Percentiles rank a stretch among this genome's conserved stretches.
phyloP scores from a whole-genome alignment of 2,113 vertebrate genomes.

The Semnornis frantzii region DNA sequence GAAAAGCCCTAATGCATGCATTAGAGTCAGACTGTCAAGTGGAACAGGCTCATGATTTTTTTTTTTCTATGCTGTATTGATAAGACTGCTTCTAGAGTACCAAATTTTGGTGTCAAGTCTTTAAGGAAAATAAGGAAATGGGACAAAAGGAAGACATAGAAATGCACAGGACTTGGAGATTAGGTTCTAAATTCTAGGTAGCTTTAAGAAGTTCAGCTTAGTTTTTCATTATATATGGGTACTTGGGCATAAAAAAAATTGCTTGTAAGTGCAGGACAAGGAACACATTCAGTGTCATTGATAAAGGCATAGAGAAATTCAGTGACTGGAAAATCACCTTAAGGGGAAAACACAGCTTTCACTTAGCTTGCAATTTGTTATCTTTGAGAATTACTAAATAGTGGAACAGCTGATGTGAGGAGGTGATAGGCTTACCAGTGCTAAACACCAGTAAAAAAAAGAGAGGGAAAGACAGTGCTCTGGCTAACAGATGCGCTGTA shows the following conservation, averaged over 20 bases:
- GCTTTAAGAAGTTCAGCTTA: neutral
- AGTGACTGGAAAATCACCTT: conserved; percentile 30
- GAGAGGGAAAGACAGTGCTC: neutral
- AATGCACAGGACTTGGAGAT: neutral
- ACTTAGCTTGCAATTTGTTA: conserved; percentile 7
- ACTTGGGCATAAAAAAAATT: neutral
- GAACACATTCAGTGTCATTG: neutral
- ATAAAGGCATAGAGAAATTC: neutral
- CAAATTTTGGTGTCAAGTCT: neutral
- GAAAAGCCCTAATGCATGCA: neutral
- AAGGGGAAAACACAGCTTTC: neutral
- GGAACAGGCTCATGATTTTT: neutral
- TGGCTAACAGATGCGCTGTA: neutral
- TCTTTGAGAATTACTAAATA: conserved; percentile 1
- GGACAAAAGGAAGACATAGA: neutral
- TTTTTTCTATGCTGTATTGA: neutral
- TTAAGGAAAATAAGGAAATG: neutral
- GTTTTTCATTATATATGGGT: neutral
- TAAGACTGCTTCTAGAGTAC: neutral
- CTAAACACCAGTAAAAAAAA: neutral
- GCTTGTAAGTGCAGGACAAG: neutral
- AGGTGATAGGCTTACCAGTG: neutral
- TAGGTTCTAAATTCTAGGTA: neutral
- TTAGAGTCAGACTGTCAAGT: neutral
- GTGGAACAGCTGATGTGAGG: neutral